Conservation (phyloP, 2,113 vertebrate species). For the Melozone crissalis region DNA sequence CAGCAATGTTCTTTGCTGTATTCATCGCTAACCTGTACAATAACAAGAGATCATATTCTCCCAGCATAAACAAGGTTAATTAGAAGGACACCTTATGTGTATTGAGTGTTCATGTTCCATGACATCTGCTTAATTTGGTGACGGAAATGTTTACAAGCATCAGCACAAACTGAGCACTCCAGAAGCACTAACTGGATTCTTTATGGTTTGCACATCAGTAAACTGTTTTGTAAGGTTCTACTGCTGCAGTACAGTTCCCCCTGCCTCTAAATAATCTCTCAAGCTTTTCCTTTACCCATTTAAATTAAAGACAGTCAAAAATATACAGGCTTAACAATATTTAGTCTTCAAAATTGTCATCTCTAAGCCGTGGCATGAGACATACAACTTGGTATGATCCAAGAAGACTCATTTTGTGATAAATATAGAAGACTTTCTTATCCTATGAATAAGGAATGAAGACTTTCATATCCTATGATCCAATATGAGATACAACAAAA, state of each 20-base stretch:
- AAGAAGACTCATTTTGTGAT: not conserved
- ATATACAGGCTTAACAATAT: not conserved
- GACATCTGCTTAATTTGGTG: conserved; percentile 46
- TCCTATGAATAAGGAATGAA: not conserved
- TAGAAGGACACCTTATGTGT: not conserved
- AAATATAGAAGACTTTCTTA: not conserved
- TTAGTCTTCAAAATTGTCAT: not conserved
- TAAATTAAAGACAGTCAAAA: not conserved
- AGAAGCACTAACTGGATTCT: conserved; percentile 19
- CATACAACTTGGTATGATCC: not conserved
- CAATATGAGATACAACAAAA: not conserved
- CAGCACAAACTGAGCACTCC: not conserved
- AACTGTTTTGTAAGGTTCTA: not conserved
- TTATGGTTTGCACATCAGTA: not conserved
- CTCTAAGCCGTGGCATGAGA: not conserved
- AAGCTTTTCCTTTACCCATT: not conserved
- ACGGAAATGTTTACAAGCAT: conserved; percentile 49
- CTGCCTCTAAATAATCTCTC: not conserved
- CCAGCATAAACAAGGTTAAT: conserved; percentile 37
- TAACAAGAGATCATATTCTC: not conserved
- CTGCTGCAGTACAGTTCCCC: not conserved
- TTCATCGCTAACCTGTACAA: not conserved
- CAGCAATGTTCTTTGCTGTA: not conserved
- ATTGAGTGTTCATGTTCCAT: not conserved
- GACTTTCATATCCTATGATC: not conserved